Evolutionary conservation across 1,140 invertebrate genomes (phyloP).

Genomic region (Latrodectus geometricus): DNA sequence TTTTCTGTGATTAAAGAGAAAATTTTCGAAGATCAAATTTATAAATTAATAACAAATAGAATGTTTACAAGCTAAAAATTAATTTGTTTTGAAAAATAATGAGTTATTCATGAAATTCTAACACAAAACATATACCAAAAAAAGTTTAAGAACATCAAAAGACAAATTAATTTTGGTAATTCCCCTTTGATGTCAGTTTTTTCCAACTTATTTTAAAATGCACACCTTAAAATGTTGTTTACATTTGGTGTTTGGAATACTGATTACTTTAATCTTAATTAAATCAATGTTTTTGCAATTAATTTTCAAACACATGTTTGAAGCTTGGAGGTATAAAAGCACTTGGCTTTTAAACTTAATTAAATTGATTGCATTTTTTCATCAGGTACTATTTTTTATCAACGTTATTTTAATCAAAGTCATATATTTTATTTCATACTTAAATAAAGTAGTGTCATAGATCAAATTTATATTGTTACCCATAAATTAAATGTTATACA

Average conservation of each 20-base stretch:
- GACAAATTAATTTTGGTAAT: neutral
- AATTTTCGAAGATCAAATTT: too few species aligned
- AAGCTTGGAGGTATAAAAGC: neutral
- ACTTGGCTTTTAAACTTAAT: neutral
- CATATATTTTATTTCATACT: too few species aligned
- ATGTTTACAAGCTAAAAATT: too few species aligned
- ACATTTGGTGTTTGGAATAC: neutral
- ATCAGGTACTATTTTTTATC: neutral
- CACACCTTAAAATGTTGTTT: neutral
- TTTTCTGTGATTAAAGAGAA: too few species aligned
- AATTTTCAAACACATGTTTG: neutral
- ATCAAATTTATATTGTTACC: too few species aligned
- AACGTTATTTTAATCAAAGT: too few species aligned
- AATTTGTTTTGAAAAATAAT: too few species aligned
- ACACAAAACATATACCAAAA: neutral
- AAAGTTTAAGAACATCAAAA: neutral
- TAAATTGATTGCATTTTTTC: neutral
- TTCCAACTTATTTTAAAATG: neutral
- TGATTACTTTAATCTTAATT: constrained; percentile 11
- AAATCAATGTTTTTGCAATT: constrained; percentile 5
- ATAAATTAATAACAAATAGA: too few species aligned
- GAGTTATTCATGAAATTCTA: too few species aligned
- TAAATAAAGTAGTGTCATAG: too few species aligned
- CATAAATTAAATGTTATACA: too few species aligned
- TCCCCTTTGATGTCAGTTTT: neutral